phyloP scores from a whole-genome alignment of 2,888 invertebrate species.

The Sacculina carcini region DNA sequence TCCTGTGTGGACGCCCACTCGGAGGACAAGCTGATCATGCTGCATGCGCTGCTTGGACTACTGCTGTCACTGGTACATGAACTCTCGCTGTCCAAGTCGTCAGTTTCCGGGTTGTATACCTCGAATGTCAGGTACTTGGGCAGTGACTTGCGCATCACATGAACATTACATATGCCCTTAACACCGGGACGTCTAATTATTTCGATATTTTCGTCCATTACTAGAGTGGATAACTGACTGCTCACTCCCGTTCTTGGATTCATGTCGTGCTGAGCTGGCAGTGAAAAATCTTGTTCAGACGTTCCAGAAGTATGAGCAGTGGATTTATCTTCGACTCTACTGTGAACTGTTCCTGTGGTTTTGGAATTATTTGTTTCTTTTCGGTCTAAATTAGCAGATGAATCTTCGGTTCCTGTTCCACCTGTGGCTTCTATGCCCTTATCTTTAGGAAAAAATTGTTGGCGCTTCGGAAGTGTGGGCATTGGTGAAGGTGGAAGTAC shows the following conservation, averaged over 20 bases:
- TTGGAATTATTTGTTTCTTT: too few relatives aligned
- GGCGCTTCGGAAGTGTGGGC: too few relatives aligned
- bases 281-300: too few relatives aligned
- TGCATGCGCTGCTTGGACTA: slow-evolving; percentile 28
- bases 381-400: too few relatives aligned
- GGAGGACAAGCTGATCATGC: slow-evolving; percentile 43
- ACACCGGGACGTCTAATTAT: slow-evolving; percentile 13
- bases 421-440: too few relatives aligned
- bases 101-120: slow-evolving; percentile 66
- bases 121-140: slow-evolving; percentile 53
- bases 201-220: slow-evolving; percentile 15
- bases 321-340: too few relatives aligned
- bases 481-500: too few relatives aligned
- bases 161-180: slow-evolving; percentile 10
- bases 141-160: slow-evolving; percentile 20
- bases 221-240: slow-evolving; percentile 13
- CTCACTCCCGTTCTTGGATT: background rate
- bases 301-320: too few relatives aligned
- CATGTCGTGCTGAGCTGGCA: background rate
- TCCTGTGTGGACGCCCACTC: slow-evolving; percentile 12
- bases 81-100: slow-evolving; percentile 68
- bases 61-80: slow-evolving; percentile 21
- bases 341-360: too few relatives aligned
- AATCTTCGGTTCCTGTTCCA: too few relatives aligned
- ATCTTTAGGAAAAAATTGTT: too few relatives aligned